Evolutionary conservation across 2,797 vertebrate species (phyloP), one percentile per base, ranked within the genome.

Genomic region (Carapus acus): DNA sequence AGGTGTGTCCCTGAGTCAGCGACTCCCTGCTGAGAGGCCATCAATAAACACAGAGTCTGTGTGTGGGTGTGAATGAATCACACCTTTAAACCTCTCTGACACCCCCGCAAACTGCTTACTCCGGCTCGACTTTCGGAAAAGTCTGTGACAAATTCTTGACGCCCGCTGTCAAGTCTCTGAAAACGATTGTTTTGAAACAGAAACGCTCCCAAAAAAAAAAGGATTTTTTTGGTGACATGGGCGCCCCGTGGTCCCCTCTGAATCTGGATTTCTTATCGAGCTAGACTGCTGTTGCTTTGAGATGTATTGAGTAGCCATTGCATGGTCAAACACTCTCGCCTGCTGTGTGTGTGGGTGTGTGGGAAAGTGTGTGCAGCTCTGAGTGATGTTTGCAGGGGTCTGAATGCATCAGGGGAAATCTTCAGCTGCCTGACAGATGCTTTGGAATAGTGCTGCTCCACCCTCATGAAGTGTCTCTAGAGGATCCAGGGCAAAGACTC

Each of bases 1-100:
- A 77, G 74, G 73, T 78, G 79, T 76, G 68, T 74, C 44, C 60
- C 58, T 67, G 70, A 72, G 54, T 74, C 74, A 65, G 68, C 59
- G 21, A 48, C 59, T 23, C 57, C 75, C 76, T 49, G 71, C 73
- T 57, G 77, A 54, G 71, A 74, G 43, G 57, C 71, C 67, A 56
- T 78, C 75, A 67, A 68, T 67, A 68, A 62, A 55, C 67, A 54
- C 64, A 11, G 16, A 59, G 60, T 49, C 5, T 56, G 54, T 57
- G 45, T 15, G 58, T 34, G 62, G 62, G 74, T 67, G 71, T 41
- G 62, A 76, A 69, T 22, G 33, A 50, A 67, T 57, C 39, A 49
- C 60, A 51, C 46, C 55, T 71, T 62, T 52, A 61, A 73, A 64
- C 53, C 49, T 17, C 36, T 22, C 3, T 9, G 40, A 65, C 59